Conservation (phyloP, 2,797 vertebrate species). For the Enteromius anoplus region DNA sequence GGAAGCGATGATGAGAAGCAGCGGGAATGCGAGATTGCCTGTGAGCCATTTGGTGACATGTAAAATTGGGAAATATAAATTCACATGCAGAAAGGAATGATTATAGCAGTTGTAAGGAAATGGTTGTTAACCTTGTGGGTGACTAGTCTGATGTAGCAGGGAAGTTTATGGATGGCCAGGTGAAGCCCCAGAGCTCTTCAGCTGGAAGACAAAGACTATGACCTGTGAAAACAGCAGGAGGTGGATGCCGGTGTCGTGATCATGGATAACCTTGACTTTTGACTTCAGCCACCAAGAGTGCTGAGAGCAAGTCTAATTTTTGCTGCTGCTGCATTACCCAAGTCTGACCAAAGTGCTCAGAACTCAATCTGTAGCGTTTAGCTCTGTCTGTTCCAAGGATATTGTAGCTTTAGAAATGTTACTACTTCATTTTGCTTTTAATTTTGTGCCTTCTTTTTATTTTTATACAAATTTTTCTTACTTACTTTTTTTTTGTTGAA, state of each 20-base stretch:
- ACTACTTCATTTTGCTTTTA: background rate
- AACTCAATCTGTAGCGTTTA: background rate
- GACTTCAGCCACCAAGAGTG: constrained; percentile 18
- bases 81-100: background rate
- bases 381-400: background rate
- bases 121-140: constrained; percentile 17
- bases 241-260: constrained; percentile 38
- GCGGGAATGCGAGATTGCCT: background rate
- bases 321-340: constrained; percentile 27
- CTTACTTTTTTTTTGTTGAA: background rate
- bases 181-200: constrained; percentile 25
- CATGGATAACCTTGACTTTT: constrained; percentile 58
- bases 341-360: background rate
- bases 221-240: constrained; percentile 33
- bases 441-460: background rate
- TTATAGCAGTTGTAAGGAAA: constrained; percentile 16
- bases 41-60: constrained; percentile 1
- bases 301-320: constrained; percentile 32
- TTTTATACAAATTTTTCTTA: background rate
- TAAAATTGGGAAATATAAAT: constrained; percentile 15
- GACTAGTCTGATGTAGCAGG: constrained; percentile 10
- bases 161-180: constrained; percentile 28
- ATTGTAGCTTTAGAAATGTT: background rate
- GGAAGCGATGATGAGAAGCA: background rate
- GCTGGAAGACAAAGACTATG: constrained; percentile 22